Conservation (phyloP, 2,888 invertebrate genomes). For the Euplexia lucipara region DNA sequence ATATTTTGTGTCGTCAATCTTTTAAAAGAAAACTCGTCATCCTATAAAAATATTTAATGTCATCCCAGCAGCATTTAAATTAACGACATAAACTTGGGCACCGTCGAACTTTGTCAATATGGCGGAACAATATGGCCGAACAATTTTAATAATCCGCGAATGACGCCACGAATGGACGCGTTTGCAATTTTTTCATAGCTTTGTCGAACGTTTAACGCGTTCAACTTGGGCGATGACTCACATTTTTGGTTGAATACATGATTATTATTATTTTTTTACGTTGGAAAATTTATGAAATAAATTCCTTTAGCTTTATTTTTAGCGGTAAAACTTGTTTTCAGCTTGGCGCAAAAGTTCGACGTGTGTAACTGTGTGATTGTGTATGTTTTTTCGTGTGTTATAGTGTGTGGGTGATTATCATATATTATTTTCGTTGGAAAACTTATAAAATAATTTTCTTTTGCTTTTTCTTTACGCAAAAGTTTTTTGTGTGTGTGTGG, state of each 20-base stretch:
- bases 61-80: slow-evolving; percentile 79
- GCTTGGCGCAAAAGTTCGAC: no score
- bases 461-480: no score
- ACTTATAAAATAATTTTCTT: no score
- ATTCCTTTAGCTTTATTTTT: slow-evolving; percentile 47
- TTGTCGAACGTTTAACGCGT: slow-evolving; percentile 71
- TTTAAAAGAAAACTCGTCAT: slow-evolving; percentile 63
- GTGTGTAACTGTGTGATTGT: no score
- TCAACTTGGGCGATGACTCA: slow-evolving; percentile 68
- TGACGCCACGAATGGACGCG: slow-evolving; percentile 71
- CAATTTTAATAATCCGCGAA: slow-evolving; percentile 85
- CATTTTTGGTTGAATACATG: slow-evolving; percentile 66
- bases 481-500: no score
- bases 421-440: no score
- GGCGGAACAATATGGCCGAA: slow-evolving; percentile 79
- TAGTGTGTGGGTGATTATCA: no score
- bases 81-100: slow-evolving; percentile 76
- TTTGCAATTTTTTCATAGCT: slow-evolving; percentile 76
- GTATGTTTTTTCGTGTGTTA: no score
- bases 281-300: slow-evolving; percentile 53
- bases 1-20: slow-evolving; percentile 43
- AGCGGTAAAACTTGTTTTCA: slow-evolving; percentile 20
- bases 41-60: slow-evolving; percentile 75
- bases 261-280: slow-evolving; percentile 42
- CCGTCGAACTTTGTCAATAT: slow-evolving; percentile 83